Evolutionary conservation across 30 jellyfish, hydroid and myxozoan genomes (phyloP).

Genomic region (Nemopilema nomurai): DNA sequence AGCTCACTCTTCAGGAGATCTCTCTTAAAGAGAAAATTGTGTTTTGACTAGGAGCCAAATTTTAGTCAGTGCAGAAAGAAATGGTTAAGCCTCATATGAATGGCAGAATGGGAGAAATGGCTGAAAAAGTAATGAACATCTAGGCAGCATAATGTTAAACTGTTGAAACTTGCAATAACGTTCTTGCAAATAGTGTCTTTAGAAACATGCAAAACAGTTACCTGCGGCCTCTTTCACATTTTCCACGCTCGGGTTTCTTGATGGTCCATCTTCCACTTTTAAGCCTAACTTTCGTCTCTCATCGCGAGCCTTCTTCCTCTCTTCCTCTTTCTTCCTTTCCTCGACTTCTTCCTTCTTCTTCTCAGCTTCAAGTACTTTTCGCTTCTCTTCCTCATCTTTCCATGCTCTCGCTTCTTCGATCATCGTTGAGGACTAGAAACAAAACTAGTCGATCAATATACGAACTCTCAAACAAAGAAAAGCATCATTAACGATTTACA

Average conservation of each 20-base stretch:
- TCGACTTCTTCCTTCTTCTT: constrained; percentile 77
- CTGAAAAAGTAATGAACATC: too few species aligned
- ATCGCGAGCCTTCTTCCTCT: constrained; percentile 55
- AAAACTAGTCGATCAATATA: not conserved
- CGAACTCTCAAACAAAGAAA: not conserved
- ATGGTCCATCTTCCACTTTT: constrained; percentile 33
- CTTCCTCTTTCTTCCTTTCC: constrained; percentile 66
- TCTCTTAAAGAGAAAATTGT: too few species aligned
- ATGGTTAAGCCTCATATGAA: too few species aligned
- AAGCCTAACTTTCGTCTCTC: constrained; percentile 43
- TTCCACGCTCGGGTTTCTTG: constrained; percentile 27
- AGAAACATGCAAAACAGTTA: not conserved
- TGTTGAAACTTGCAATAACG: too few species aligned
- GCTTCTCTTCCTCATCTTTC: constrained; percentile 75
- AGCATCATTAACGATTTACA: too few species aligned
- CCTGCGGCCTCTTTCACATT: constrained; percentile 48
- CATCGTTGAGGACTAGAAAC: constrained; percentile 72
- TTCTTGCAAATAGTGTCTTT: too few species aligned
- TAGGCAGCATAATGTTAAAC: too few species aligned
- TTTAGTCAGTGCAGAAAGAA: too few species aligned
- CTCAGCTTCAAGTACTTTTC: constrained; percentile 68
- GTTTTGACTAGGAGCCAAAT: too few species aligned
- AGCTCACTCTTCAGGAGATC: too few species aligned
- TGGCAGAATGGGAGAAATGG: too few species aligned
- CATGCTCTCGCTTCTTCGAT: constrained; percentile 90